Percentiles rank a stretch among this genome's conserved stretches.
These are phyloP conservation scores for Agelas oroides DNA, from an alignment of 37 sponge, comb jelly and placozoan genomes.

Conservation along the genomic window DNA sequence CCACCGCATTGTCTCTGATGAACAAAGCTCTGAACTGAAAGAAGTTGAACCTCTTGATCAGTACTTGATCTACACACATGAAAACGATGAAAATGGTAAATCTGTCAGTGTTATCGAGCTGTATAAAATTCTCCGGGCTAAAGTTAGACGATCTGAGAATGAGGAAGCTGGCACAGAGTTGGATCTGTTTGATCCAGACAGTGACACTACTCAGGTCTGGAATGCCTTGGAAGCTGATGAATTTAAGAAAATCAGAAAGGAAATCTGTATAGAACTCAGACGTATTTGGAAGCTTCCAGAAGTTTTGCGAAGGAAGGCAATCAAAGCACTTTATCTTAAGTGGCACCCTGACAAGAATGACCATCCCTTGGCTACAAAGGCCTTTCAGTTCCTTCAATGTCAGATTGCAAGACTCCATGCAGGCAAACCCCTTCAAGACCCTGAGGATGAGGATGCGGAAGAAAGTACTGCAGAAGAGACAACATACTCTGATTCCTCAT, in stretches of 20 bases:
- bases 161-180: neutral
- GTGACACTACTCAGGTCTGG: neutral
- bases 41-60: neutral
- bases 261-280: no score
- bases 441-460: neutral
- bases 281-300: neutral
- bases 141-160: neutral
- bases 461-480: neutral
- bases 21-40: neutral
- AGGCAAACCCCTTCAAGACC: neutral
- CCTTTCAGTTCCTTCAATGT: neutral
- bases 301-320: neutral
- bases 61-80: neutral
- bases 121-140: neutral
- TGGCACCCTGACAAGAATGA: slow-evolving; percentile 69
- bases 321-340: slow-evolving; percentile 33
- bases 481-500: neutral
- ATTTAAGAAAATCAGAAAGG: neutral
- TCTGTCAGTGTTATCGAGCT: neutral
- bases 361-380: neutral
- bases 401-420: neutral
- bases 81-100: slow-evolving; percentile 16
- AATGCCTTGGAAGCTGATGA: neutral
- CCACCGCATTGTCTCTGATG: neutral
- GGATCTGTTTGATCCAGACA: neutral